Evolutionary conservation across 2,888 invertebrate genomes (phyloP).

Genomic region (Eupithecia vulgata): DNA sequence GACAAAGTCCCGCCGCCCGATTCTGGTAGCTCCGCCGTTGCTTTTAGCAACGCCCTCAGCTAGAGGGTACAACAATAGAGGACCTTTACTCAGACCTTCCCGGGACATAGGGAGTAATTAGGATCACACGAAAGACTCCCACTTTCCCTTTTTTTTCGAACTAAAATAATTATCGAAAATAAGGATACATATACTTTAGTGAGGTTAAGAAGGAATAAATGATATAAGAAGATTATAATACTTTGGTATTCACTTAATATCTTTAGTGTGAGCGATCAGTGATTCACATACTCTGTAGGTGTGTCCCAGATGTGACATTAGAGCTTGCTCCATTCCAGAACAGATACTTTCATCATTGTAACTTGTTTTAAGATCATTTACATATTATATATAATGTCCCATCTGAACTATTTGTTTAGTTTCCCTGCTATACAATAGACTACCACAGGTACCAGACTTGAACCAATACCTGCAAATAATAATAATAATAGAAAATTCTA

Average conservation of each 20-base stretch:
- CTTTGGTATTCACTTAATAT: neutral
- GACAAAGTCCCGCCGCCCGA: constrained; percentile 70
- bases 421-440: neutral
- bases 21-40: constrained; percentile 88
- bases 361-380: constrained; percentile 21
- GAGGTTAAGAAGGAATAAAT: neutral
- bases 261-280: constrained; percentile 20
- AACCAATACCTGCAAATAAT: too few species aligned
- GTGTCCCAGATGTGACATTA: constrained; percentile 89
- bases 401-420: neutral
- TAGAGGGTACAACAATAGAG: constrained; percentile 74
- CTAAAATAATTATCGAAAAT: constrained; percentile 8
- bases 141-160: neutral
- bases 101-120: constrained; percentile 82
- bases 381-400: neutral
- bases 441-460: too few species aligned
- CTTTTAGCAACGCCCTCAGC: constrained; percentile 85
- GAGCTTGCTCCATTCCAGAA: constrained; percentile 77
- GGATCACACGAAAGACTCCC: constrained; percentile 41
- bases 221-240: neutral
- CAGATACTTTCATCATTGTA: constrained; percentile 69
- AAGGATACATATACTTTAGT: constrained; percentile 3
- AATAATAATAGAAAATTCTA: too few species aligned
- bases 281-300: constrained; percentile 84
- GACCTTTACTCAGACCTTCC: constrained; percentile 92